Conservation (phyloP, 2,888 invertebrate genomes). For the Hypena proboscidalis region DNA sequence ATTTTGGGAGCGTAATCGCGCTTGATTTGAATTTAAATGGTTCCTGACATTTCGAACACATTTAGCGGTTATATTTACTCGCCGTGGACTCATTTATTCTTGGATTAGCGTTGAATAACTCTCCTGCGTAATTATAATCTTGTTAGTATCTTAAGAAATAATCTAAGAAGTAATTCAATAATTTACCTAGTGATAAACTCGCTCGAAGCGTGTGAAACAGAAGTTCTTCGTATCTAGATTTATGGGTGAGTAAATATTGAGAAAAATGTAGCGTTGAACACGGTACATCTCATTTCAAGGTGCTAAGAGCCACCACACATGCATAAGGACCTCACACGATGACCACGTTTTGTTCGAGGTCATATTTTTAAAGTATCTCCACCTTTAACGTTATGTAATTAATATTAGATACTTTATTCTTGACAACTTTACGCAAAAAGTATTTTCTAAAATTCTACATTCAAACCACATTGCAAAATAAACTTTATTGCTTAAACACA, state of each 20-base stretch:
- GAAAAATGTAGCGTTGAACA: conserved; percentile 34
- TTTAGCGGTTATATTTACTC: too few relatives aligned
- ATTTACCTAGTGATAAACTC: conserved; percentile 14
- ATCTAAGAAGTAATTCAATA: background rate
- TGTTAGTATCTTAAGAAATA: too few relatives aligned
- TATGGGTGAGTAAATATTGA: conserved; percentile 38
- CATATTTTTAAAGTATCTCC: too few relatives aligned
- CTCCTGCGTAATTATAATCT: too few relatives aligned
- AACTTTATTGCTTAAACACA: conserved; percentile 32
- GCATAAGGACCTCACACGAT: conserved; percentile 36
- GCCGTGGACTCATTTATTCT: conserved; percentile 7
- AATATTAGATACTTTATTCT: conserved; percentile 39
- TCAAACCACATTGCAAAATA: conserved; percentile 24
- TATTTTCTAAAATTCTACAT: conserved; percentile 56
- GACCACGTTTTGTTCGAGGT: conserved; percentile 5
- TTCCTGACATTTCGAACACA: too few relatives aligned
- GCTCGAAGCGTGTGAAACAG: conserved; percentile 30
- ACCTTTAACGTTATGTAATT: conserved; percentile 43
- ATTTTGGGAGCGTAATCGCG: too few relatives aligned
- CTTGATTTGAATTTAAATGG: too few relatives aligned
- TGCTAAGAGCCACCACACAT: conserved; percentile 23
- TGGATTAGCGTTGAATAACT: background rate
- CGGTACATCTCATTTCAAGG: conserved; percentile 34
- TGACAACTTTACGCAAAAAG: conserved; percentile 49
- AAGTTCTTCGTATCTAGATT: conserved; percentile 32